Base-by-base conservation (phyloP, 2,797 vertebrate genomes). In the Clarias laeviceps region DNA sequence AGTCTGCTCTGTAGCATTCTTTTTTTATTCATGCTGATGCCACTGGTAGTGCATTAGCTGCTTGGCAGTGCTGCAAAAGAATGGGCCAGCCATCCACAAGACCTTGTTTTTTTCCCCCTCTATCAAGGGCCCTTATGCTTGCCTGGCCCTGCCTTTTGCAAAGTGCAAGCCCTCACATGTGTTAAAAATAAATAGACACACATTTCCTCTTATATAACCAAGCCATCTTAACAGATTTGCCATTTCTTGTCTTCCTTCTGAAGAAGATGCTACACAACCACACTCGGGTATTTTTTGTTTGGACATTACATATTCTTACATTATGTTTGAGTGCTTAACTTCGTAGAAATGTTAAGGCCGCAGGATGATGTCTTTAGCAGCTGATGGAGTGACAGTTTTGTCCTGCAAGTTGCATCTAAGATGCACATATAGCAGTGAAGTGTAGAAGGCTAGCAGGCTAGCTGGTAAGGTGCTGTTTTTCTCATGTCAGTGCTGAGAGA, bases 111-210 rank as follows among this genome's bases (percentile, higher is more conserved):
- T 92, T 64, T 64, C n/a, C n/a, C n/a, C n/a, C n/a, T 9, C 92
- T 93, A 93, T 93, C 92, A 91, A 68, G 93, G 90, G 90, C 91
- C 82, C 66, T 84, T 85, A 85, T 84, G 78, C 88, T 76, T 80
- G 57, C 59, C 84, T 24, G 17, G 45, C 64, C 76, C 70, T 84
- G 66, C 45, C 70, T 73, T 79, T 59, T 80, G 88, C 92, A 91
- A 90, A 82, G 90, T 92, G 91, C 91, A 89, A 88, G 91, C 92
- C 90, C 90, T 94, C 92, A 94, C 93, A 93, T 94, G 90, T 92
- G 95, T 94, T 90, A 95, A 95, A 95, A 92, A 95, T 94, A 92
- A 92, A 95, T 95, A 91, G 91, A 86, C 87, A 83, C 91, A 92
- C 92, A 89, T 89, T 89, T 89, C 88, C 88, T 50, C 86, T 94